Conservation (phyloP, 2,888 invertebrate genomes). For the Sphecodes monilicornis region DNA sequence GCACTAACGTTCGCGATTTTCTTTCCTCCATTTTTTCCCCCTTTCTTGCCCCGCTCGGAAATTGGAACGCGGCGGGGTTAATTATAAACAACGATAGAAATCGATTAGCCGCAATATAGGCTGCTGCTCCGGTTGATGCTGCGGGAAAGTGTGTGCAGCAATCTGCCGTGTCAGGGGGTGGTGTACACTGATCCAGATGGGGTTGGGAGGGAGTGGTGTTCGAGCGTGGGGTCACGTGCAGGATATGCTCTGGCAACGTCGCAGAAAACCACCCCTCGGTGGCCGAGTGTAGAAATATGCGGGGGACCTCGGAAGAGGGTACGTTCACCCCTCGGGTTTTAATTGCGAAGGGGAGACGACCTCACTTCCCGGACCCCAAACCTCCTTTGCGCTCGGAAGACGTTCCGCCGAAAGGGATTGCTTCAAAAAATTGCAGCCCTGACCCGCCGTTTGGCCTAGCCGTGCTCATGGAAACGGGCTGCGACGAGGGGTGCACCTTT, state of each 20-base stretch:
- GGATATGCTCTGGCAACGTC: conserved; percentile 60
- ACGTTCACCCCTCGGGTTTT: conserved; percentile 69
- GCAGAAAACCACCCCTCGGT: conserved; percentile 57
- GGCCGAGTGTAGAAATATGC: conserved; percentile 66
- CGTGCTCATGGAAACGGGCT: neutral
- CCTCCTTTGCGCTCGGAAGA: conserved; percentile 47
- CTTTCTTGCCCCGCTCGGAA: conserved; percentile 17
- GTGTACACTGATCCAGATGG: conserved; percentile 16
- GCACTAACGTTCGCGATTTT: conserved; percentile 40
- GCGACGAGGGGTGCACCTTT: neutral
- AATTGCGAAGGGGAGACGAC: conserved; percentile 63
- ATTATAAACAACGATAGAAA: conserved; percentile 46
- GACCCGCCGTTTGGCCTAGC: neutral
- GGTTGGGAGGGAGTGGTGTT: neutral
- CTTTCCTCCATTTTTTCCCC: conserved; percentile 7
- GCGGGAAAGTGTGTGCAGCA: conserved; percentile 42
- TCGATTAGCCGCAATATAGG: conserved; percentile 33
- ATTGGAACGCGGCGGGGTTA: conserved; percentile 51
- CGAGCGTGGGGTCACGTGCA: conserved; percentile 64
- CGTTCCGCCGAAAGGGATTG: conserved; percentile 25
- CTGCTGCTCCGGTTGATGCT: neutral
- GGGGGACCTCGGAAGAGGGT: conserved; percentile 53
- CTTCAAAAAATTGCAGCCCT: conserved; percentile 43
- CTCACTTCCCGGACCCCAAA: conserved; percentile 42
- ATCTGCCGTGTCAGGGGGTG: conserved; percentile 24